Evolutionary conservation across 2,888 invertebrate genomes (phyloP).

Genomic region (Cryptus viduatorius): DNA sequence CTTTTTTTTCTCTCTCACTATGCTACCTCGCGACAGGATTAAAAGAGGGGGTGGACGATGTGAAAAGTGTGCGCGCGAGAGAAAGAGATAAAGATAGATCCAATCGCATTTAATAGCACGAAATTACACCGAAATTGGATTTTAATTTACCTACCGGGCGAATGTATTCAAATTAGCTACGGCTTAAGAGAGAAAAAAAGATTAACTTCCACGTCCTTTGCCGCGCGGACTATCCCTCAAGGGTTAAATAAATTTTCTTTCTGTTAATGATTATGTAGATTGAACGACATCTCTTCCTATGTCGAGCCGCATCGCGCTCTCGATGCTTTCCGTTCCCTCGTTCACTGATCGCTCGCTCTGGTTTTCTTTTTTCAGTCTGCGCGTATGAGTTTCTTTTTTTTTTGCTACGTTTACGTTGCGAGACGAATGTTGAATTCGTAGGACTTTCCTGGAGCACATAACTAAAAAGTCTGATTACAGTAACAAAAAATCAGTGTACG

Average conservation of each 20-base stretch:
- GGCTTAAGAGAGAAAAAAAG: slow-evolving; percentile 27
- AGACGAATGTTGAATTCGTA: not conserved
- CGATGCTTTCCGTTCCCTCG: slow-evolving; percentile 35
- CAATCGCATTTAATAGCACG: slow-evolving; percentile 83
- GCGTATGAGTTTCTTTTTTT: not conserved
- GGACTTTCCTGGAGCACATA: too few species aligned
- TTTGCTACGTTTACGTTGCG: not conserved
- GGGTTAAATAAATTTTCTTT: slow-evolving; percentile 84
- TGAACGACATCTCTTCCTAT: slow-evolving; percentile 81
- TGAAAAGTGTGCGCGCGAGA: slow-evolving; percentile 38
- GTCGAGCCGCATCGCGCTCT: slow-evolving; percentile 41
- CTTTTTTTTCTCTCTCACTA: slow-evolving; percentile 16
- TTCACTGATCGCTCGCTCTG: slow-evolving; percentile 5
- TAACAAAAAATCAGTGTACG: not conserved
- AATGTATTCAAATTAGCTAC: slow-evolving; percentile 83
- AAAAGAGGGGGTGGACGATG: slow-evolving; percentile 31
- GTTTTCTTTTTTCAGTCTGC: slow-evolving; percentile 16
- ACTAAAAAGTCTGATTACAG: not conserved
- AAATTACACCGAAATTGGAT: slow-evolving; percentile 84
- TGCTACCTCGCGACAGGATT: slow-evolving; percentile 53
- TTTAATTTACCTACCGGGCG: slow-evolving; percentile 82
- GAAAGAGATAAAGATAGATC: slow-evolving; percentile 65
- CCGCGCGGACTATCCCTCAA: slow-evolving; percentile 65
- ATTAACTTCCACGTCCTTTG: slow-evolving; percentile 61
- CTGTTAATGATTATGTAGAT: slow-evolving; percentile 84